phyloP scores from a whole-genome alignment of 37 sponge, comb jelly and placozoan genomes.

The Haliclona indistincta region DNA sequence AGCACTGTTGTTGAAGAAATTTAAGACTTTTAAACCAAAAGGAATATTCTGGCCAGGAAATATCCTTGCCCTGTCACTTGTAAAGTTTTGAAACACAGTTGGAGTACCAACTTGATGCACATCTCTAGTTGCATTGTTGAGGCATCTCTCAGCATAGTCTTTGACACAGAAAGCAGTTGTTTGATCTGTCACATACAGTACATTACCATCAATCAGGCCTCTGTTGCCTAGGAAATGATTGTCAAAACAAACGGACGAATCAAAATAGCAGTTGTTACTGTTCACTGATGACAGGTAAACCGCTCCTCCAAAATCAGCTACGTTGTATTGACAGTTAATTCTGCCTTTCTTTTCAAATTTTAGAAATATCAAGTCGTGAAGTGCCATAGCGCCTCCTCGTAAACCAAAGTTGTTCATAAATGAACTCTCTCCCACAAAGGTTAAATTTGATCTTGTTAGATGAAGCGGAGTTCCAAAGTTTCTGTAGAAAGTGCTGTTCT shows the following conservation, averaged over 20 bases:
- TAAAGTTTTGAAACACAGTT: background rate
- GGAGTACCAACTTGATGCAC: background rate
- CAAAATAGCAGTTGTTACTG: background rate
- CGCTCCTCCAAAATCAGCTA: background rate
- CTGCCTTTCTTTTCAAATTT: background rate
- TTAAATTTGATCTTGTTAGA: background rate
- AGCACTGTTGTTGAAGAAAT: background rate
- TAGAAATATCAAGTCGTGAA: background rate
- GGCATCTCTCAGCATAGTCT: background rate
- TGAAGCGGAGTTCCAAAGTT: background rate
- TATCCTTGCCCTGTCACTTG: background rate
- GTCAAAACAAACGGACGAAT: background rate
- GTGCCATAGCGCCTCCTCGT: background rate
- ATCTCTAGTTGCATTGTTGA: background rate
- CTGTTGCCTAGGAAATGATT: background rate
- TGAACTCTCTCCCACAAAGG: background rate
- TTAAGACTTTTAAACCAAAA: background rate
- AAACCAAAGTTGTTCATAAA: background rate
- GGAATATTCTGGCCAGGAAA: slow-evolving; percentile 8
- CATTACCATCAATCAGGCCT: background rate
- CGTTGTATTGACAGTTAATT: background rate
- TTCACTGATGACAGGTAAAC: background rate
- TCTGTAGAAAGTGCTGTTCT: background rate
- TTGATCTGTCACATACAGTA: background rate
- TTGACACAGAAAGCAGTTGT: background rate